Base-by-base conservation (phyloP, 2,888 invertebrate genomes). In the Nesidiocoris tenuis region DNA sequence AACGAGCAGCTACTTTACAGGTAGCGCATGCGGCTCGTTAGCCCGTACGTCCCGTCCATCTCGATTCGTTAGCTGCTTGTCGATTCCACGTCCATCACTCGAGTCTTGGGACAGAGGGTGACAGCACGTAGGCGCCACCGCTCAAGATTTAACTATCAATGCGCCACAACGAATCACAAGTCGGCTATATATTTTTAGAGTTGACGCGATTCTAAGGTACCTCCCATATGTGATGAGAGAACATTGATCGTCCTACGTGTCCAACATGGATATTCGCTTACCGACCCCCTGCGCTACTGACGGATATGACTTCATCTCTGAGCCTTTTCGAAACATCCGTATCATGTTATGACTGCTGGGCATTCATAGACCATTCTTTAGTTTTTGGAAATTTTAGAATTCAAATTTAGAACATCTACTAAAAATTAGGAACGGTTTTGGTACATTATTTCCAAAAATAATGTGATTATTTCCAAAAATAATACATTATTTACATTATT, bases 91-190 rank as follows among this genome's bases (percentile, higher is more conserved):
- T 39, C 39, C 39, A 12, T 39, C 39, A 39, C 39, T 7, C 39
- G 39, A 39, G 39, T 3, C 39, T 12, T 39, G 3, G 39, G 39
- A 39, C 67, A 67, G 54, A 56, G 21, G 67, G 67, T 56, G 67
- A 67, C 55, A 67, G 22, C 39, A 39, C 21, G 21, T 54, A 67
- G 67, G 67, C 67, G 67, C 67, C 67, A 67, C 67, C 55, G 67
- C 54, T 55, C 67, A 67, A 67, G 54, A 67, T 67, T 67, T 67
- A 67, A 67, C 67, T 67, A 56, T 67, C 67, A 56, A 67, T 67
- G 67, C 54, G 9, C 39, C 56, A 19, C 16, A 55, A 22, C 21
- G 67, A 67, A 67, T 67, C 67, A 19, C 67, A 67, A 67, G 55
- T 67, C 56, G 56, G 12, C 23, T 22, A 67, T 56, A 56, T 67